These are phyloP conservation scores for Dromiciops gliroides DNA, from an alignment of 2,113 vertebrate genomes.

Conservation along the genomic window DNA sequence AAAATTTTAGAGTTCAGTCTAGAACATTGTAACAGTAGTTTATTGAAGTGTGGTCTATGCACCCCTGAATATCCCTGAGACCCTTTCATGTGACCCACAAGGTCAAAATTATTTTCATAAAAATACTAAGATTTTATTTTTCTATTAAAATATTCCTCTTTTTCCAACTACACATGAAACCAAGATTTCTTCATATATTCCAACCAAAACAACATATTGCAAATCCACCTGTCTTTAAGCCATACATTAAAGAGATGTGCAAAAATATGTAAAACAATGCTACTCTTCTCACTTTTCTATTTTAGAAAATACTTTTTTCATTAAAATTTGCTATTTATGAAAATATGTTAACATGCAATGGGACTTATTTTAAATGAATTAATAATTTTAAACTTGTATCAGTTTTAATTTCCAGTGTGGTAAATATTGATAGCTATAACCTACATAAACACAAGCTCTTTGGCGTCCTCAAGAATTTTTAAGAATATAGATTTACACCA, in stretches of 20 bases:
- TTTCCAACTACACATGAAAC: not conserved
- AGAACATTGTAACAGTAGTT: not conserved
- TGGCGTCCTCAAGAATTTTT: not conserved
- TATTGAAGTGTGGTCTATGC: not conserved
- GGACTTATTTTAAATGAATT: not conserved
- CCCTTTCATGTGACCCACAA: not conserved
- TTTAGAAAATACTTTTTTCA: not conserved
- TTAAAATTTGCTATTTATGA: not conserved
- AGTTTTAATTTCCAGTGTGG: not conserved
- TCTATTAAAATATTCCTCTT: not conserved
- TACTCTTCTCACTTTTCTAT: not conserved
- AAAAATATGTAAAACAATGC: not conserved
- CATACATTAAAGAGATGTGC: not conserved
- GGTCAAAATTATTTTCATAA: not conserved
- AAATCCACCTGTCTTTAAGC: not conserved
- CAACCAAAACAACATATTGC: not conserved
- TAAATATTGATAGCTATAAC: not conserved
- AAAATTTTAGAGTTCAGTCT: not conserved
- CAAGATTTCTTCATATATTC: not conserved
- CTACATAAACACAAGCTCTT: not conserved
- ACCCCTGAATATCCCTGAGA: not conserved
- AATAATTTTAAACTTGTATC: not conserved
- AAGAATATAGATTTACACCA: not conserved
- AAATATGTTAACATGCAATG: not conserved
- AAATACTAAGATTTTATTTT: not conserved